Conservation (phyloP, 1,140 invertebrate genomes). For the Drosophila pandora region DNA sequence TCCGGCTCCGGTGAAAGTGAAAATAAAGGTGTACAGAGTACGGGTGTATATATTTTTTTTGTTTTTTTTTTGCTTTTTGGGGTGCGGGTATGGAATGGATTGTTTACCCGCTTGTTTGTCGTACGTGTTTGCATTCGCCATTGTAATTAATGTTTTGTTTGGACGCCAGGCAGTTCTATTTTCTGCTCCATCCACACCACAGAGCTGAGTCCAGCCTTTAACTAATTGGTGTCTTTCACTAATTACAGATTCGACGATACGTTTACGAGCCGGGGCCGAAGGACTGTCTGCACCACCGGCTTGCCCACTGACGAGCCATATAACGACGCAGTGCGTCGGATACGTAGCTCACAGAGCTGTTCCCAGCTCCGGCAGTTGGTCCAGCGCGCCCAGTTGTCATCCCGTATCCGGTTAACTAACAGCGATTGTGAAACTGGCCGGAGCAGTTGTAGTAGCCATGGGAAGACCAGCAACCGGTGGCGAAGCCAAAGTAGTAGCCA, state of each 20-base stretch:
- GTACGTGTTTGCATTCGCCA: slow-evolving; percentile 49
- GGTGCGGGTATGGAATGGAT: background rate
- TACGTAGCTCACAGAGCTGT: slow-evolving; percentile 51
- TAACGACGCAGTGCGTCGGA: slow-evolving; percentile 72
- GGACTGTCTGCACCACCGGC: slow-evolving; percentile 58
- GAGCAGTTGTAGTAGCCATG: slow-evolving; percentile 5
- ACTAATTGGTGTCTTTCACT: slow-evolving; percentile 42
- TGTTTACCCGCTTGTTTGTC: slow-evolving; percentile 32
- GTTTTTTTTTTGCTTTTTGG: background rate
- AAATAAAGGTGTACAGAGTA: too few species aligned
- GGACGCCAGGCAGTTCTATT: slow-evolving; percentile 22
- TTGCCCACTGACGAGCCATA: slow-evolving; percentile 58
- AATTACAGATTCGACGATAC: slow-evolving; percentile 77
- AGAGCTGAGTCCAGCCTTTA: background rate
- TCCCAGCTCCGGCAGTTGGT: slow-evolving; percentile 67
- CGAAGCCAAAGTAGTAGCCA: slow-evolving; percentile 34
- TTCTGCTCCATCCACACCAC: slow-evolving; percentile 6
- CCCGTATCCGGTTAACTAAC: background rate
- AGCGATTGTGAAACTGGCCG: background rate
- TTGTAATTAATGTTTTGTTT: slow-evolving; percentile 75
- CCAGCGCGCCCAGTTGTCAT: slow-evolving; percentile 50
- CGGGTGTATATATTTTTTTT: background rate
- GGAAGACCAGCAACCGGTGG: slow-evolving; percentile 11
- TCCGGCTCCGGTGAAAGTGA: background rate
- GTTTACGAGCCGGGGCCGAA: slow-evolving; percentile 48